Base-by-base conservation (phyloP, 1,140 invertebrate genomes). In the Sogatella furcifera region DNA sequence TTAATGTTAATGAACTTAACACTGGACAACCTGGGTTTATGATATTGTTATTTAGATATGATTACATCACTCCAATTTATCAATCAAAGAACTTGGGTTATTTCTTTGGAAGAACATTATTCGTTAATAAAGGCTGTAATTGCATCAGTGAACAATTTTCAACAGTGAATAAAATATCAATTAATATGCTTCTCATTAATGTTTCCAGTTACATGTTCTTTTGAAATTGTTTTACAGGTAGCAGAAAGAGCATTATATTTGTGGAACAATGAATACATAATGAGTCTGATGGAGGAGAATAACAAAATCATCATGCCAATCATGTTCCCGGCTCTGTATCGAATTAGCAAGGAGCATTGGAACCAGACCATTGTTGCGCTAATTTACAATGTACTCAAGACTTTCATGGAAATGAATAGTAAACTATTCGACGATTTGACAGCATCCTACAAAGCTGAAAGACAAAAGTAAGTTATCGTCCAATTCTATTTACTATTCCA, bases 361-460 rank as follows among this genome's bases (percentile, higher is more conserved):
- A 99, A 99, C 80, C 95, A 98, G 81, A 98, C 96, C 59, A 99
- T 99, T 70, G 90, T 98, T 68, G 95, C 96, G 46, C 85, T 99
- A 67, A 95, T 99, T 70, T 99, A 99, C 80, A 99, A 99, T 77
- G 96, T 98, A 70, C 84, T 99, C 69, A 98, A 99, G 78, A 89
- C 97, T 62, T 98, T 99, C 76, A 99, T 98, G 59, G 96, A 99
- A 78, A 98, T 99, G 92, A 98, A 99, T 80, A 95, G 94, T 69
- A 97, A 96, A 77, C 82, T 99, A 41, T 99, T 99, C 77, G 95
- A 99, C 77, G 93, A 98, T 76, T 88, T 98, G 71, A 97, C 95
- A 68, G 90, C 95, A 71, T 95, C 92, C 75, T 98, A 97, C 78
- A 97, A 98, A 80, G 89, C 92, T 68, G 95, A 97, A 77, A 80